These are phyloP conservation scores for Cebidichthys violaceus DNA, from an alignment of 2,113 vertebrate species.

Conservation along the genomic window DNA sequence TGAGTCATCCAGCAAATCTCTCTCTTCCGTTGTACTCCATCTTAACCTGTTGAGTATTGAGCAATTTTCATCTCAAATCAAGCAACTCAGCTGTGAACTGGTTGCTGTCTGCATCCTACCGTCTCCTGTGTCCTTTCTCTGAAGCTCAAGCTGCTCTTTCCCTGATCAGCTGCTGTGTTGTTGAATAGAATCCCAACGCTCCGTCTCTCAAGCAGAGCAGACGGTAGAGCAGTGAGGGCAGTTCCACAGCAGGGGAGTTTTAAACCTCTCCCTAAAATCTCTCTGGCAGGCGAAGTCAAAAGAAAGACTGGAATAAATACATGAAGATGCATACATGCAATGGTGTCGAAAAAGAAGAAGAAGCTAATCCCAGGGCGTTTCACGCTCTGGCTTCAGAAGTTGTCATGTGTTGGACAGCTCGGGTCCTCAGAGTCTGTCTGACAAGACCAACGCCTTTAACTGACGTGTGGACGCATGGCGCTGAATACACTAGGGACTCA, in stretches of 20 bases:
- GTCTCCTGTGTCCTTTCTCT: background rate
- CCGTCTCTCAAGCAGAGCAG: background rate
- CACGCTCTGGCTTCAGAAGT: conserved; percentile 22
- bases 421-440: conserved; percentile 19
- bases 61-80: background rate
- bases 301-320: background rate
- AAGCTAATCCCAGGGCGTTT: conserved; percentile 19
- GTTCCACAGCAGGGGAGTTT: conserved; percentile 8
- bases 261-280: background rate
- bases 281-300: background rate
- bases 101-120: background rate
- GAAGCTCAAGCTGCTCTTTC: background rate
- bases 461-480: conserved; percentile 49
- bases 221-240: background rate
- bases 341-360: conserved; percentile 33
- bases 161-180: conserved; percentile 20
- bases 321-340: conserved; percentile 4
- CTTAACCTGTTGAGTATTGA: background rate
- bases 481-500: conserved; percentile 39
- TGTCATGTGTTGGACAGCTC: conserved; percentile 46
- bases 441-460: conserved; percentile 49
- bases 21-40: too few species aligned
- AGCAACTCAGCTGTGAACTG: background rate
- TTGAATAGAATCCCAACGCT: background rate
- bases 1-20: background rate